Percentiles rank a stretch among this genome's conserved stretches.
Conservation (phyloP, 2,113 vertebrate species). For the Hemiscyllium ocellatum region DNA sequence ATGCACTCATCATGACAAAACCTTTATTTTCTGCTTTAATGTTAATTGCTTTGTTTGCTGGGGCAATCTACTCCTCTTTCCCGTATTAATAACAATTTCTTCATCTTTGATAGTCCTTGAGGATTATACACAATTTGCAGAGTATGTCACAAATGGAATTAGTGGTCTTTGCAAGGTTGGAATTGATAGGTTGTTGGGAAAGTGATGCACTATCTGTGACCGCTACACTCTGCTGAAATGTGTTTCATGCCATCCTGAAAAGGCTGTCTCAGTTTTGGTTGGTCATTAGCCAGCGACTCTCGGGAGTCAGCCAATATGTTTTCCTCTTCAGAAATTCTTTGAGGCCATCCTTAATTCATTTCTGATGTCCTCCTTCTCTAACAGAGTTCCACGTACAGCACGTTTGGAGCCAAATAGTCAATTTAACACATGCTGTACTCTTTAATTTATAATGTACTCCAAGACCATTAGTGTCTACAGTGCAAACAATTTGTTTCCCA, state of each 20-base stretch:
- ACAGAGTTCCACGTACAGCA: background rate
- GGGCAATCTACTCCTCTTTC: background rate
- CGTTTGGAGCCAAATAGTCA: background rate
- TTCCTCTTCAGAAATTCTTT: background rate
- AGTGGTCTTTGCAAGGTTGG: too few relatives aligned
- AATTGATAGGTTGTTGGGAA: too few relatives aligned
- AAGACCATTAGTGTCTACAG: background rate
- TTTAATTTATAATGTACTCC: background rate
- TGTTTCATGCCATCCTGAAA: background rate
- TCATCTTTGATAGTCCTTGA: too few relatives aligned
- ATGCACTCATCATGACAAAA: background rate
- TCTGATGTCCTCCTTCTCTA: background rate
- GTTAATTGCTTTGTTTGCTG: background rate
- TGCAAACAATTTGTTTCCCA: background rate
- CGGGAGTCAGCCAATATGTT: background rate
- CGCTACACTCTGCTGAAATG: background rate
- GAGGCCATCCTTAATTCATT: background rate
- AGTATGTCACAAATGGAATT: too few relatives aligned
- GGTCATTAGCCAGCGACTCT: background rate
- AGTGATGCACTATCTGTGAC: too few relatives aligned
- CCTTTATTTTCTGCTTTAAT: background rate
- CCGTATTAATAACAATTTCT: too few relatives aligned
- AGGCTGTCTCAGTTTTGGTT: background rate
- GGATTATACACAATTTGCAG: too few relatives aligned
- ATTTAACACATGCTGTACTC: background rate